These are phyloP conservation scores for Nowickia ferox DNA, from an alignment of 2,888 invertebrate species.

Conservation along the genomic window DNA sequence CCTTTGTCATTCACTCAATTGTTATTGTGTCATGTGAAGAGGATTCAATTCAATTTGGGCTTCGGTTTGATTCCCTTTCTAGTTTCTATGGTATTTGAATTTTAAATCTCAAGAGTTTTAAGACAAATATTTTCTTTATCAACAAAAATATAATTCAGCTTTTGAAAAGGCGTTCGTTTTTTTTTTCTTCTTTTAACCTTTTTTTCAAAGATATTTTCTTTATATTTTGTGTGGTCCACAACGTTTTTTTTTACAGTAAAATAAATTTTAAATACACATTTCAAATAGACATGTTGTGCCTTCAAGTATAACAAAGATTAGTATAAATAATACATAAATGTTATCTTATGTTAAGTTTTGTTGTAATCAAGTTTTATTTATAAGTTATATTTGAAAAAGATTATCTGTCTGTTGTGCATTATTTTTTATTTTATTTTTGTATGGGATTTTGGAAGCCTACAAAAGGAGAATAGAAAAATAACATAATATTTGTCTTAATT, in stretches of 20 bases:
- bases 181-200: not conserved
- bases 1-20: constrained; percentile 53
- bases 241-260: not conserved
- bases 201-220: not conserved
- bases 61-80: constrained; percentile 24
- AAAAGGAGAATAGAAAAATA: no score
- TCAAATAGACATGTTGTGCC: not conserved
- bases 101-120: constrained; percentile 49
- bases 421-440: not conserved
- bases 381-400: not conserved
- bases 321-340: not conserved
- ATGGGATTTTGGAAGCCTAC: no score
- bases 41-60: constrained; percentile 55
- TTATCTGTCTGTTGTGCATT: not conserved
- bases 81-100: constrained; percentile 47
- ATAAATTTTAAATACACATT: not conserved
- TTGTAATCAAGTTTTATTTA: constrained; percentile 29
- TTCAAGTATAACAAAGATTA: constrained; percentile 25
- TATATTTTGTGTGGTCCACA: not conserved
- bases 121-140: constrained; percentile 38
- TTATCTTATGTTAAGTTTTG: not conserved
- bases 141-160: constrained; percentile 4
- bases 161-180: constrained; percentile 23
- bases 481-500: no score
- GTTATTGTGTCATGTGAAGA: constrained; percentile 60